These are phyloP conservation scores for Strix uralensis DNA, from an alignment of 2,113 vertebrate species.

Conservation along the genomic window DNA sequence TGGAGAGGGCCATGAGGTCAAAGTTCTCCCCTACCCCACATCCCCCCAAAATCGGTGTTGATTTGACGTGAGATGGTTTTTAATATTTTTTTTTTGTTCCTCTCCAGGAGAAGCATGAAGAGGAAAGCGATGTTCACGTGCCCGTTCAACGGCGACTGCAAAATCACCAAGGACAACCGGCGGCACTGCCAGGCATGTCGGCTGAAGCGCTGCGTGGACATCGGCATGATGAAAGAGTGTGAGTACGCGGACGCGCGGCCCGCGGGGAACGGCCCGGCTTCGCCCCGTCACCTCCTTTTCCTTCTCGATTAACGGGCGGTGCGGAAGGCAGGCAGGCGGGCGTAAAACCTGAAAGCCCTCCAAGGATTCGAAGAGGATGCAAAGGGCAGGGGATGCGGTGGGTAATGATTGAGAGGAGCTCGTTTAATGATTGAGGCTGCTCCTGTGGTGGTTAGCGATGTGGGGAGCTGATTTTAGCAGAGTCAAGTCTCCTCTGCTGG, in stretches of 20 bases:
- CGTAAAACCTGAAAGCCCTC: rapidly evolving
- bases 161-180: conserved; percentile 98
- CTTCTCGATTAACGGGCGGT: rapidly evolving
- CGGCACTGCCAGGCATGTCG: conserved; percentile 96
- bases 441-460: rapidly evolving
- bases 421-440: background rate
- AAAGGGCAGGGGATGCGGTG: background rate
- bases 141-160: conserved; percentile 91
- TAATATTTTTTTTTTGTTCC: background rate
- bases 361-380: rapidly evolving
- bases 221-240: conserved; percentile 99
- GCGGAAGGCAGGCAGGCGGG: background rate
- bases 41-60: no score
- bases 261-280: no score
- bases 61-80: background rate
- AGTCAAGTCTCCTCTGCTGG: background rate
- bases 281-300: no score
- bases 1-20: no score
- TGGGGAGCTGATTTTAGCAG: rapidly evolving
- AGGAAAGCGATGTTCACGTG: conserved; percentile 92
- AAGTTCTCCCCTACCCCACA: no score
- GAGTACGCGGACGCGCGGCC: conserved; percentile 62
- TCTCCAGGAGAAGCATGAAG: conserved; percentile 93
- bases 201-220: conserved; percentile 94
- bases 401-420: background rate